A percentile compares a stretch with the other conserved stretches of the same genome.
phyloP scores from a whole-genome alignment of 2,888 invertebrate genomes.

The Lottia gigantea region DNA sequence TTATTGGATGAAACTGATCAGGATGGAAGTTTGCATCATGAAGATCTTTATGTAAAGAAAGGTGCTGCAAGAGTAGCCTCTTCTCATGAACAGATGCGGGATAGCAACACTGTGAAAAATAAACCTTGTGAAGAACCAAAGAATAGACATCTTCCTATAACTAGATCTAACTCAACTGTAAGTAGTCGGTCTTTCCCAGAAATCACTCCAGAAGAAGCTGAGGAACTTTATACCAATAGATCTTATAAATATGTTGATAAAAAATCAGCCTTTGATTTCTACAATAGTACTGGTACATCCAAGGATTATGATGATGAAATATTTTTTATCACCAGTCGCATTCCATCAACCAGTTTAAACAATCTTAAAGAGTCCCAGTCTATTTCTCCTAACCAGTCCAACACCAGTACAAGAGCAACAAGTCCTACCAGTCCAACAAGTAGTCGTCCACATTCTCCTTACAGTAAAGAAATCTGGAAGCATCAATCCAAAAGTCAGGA shows the following conservation, averaged over 20 bases:
- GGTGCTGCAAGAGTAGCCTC: slow-evolving; percentile 30
- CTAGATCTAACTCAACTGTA: slow-evolving; percentile 52
- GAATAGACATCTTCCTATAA: slow-evolving; percentile 21
- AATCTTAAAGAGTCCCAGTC: slow-evolving; percentile 10
- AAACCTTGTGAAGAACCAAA: slow-evolving; percentile 17
- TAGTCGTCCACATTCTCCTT: slow-evolving; percentile 40
- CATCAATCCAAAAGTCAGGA: neutral
- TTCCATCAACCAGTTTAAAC: slow-evolving; percentile 19
- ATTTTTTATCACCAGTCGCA: slow-evolving; percentile 45
- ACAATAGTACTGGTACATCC: neutral
- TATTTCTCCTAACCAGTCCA: neutral
- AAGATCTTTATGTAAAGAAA: neutral
- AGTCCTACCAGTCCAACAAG: slow-evolving; percentile 25
- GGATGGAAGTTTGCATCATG: neutral
- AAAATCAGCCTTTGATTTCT: slow-evolving; percentile 4
- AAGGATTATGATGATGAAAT: slow-evolving; percentile 48
- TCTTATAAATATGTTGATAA: slow-evolving; percentile 2
- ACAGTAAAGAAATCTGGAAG: slow-evolving; percentile 38
- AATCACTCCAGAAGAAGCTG: slow-evolving; percentile 51
- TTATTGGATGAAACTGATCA: neutral
- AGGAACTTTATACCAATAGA: slow-evolving; percentile 32
- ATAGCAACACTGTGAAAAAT: slow-evolving; percentile 30
- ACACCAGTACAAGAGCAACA: slow-evolving; percentile 10
- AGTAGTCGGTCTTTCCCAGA: slow-evolving; percentile 56
- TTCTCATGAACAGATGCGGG: slow-evolving; percentile 34